Base-by-base conservation (phyloP, 2,888 invertebrate genomes). In the Tanytarsus gracilentus region DNA sequence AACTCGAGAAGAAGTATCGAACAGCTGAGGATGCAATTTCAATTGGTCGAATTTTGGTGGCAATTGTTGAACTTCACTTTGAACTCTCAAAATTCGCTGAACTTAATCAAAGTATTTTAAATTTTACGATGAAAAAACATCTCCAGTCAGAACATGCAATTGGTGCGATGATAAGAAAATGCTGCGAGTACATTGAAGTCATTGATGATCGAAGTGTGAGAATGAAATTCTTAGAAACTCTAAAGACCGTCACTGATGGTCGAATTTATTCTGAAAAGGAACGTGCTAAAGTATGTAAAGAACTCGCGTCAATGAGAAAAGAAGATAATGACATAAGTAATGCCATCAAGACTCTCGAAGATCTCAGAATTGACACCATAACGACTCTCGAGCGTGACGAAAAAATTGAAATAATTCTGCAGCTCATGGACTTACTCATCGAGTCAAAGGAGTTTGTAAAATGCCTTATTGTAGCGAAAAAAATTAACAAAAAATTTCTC, bases 181-280 rank as follows among this genome's bases (percentile, higher is more conserved):
- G 90, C 67, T 90, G 84, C 69, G 81, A 80, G 51, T 93, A 89
- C 69, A 86, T 95, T 4, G 90, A 93, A 67, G 81, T 87, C 71
- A 86, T 88, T 30, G 88, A 89, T 0, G 85, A 87, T 67, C 85
- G 88, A 70, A 89, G 89, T 65, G 83, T 83, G 0, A 87, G 86
- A 76, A 81, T 94, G 59, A 89, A 92, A 69, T 78, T 96, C 1
- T 95, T 97, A 69, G 94, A 94, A 70, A 93, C 95, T 0, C 75
- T 97, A 29, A 79, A 90, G 64, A 81, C 84, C 14, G 94, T 96
- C 11, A 95, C 95, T 0, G 93, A 93, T 69, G 96, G 96, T 65
- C 96, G 96, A 83, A 95, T 97, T 64, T 96, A 96, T 71, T 95
- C 97, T 18, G 96, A 97, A 78, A 93, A 94, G 2, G 96, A 97